phyloP scores from a whole-genome alignment of 2,113 vertebrate species.

The Pithys albifrons region DNA sequence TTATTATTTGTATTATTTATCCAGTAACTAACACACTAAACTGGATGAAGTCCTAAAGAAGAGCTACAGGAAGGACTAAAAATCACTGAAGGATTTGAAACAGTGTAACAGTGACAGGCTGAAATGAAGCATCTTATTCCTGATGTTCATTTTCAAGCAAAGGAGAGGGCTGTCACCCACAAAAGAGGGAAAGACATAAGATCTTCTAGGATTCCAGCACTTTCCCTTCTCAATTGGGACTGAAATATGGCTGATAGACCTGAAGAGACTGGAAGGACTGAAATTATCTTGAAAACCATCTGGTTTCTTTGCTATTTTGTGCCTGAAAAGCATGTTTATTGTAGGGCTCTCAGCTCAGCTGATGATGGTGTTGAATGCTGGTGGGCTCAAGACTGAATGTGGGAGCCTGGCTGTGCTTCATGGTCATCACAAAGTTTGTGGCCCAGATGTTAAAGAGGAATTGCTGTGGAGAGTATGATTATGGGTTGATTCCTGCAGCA shows the following conservation, averaged over 20 bases:
- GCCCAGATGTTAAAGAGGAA: not conserved
- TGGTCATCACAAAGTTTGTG: not conserved
- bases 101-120: not conserved
- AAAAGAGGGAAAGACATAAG: not conserved
- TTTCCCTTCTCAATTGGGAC: not conserved
- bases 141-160: not conserved
- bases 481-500: not conserved
- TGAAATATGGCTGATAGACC: not conserved
- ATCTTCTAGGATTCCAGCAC: not conserved
- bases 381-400: not conserved
- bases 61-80: not conserved
- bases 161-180: not conserved
- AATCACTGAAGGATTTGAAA: not conserved
- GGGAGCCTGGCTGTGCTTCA: not conserved
- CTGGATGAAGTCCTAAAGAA: not conserved
- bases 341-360: not conserved
- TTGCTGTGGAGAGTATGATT: not conserved
- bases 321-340: accelerated
- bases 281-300: not conserved
- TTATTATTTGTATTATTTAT: not conserved
- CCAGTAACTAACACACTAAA: not conserved
- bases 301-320: not conserved
- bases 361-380: not conserved
- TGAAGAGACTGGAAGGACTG: not conserved
- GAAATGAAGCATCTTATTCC: not conserved